Conservation (phyloP, 2,888 invertebrate species). For the Atethmia centrago region DNA sequence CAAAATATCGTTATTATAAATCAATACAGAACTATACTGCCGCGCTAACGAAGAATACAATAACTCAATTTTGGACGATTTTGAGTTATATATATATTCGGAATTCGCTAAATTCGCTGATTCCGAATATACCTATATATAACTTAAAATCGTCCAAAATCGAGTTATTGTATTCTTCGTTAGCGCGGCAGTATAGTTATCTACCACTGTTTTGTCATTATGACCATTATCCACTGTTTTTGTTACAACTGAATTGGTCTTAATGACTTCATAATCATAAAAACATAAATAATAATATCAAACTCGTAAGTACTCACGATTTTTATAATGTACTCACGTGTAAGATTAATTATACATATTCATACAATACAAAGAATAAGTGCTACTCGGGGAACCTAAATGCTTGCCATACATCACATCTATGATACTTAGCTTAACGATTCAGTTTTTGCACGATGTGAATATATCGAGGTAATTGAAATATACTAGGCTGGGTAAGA, state of each 20-base stretch:
- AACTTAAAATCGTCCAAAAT: too few species aligned
- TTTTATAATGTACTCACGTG: conserved; percentile 51
- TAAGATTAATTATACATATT: conserved; percentile 50
- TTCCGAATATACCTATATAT: too few species aligned
- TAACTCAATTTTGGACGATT: too few species aligned
- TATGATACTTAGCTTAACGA: conserved; percentile 26
- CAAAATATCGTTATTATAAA: neutral
- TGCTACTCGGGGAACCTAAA: conserved; percentile 29
- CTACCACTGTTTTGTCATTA: conserved; percentile 20
- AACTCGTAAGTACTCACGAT: conserved; percentile 42
- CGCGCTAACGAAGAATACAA: too few species aligned
- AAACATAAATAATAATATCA: conserved; percentile 29
- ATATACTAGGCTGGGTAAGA: conserved; percentile 18
- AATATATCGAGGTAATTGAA: conserved; percentile 39
- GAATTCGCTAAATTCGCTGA: too few species aligned
- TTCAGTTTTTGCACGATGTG: conserved; percentile 52
- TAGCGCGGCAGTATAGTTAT: too few species aligned
- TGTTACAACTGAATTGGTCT: conserved; percentile 19
- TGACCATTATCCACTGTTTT: conserved; percentile 23
- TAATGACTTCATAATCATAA: conserved; percentile 45
- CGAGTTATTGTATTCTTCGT: too few species aligned
- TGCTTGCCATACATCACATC: conserved; percentile 29
- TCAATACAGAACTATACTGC: too few species aligned
- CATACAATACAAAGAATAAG: conserved; percentile 54
- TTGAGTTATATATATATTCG: too few species aligned